Evolutionary conservation across 2,113 vertebrate species (phyloP), one percentile per base, ranked within the genome.

Genomic region (Cynocephalus volans): DNA sequence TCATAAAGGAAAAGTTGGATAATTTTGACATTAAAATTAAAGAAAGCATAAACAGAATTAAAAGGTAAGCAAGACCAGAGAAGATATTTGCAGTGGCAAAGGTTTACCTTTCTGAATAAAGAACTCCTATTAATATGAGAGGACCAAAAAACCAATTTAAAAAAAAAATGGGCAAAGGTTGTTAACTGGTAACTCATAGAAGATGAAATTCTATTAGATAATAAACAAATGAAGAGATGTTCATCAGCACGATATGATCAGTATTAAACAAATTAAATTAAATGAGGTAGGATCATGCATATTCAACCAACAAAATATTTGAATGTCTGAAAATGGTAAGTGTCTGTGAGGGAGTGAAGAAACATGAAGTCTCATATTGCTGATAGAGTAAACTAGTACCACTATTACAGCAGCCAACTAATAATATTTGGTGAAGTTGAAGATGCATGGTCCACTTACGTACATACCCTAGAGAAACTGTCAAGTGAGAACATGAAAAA

Each of bases 21-120:
- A 72, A 79, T 85, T 90, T 28, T 50, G 24, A 33, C 10, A 18
- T 72, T 65, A 90, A 95, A 48, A 95, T 36, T 50, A 75, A 62
- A 90, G 11, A 73, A 2, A 67, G 31, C 36, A 58, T 56, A 73
- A 89, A 48, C 36, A 2, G 86, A 90, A 58, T 82, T 67, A 67
- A 83, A 76, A 67, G 33, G 26, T 62, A 31, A 67, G 73, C 50
- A 80, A 86, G 31, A 80, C 23, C 31, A 96, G 45, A 89, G 77
- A 77, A 83, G 36, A 54, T 84, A 79, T 12, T 14, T 72, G 24
- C 13, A 56, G 23, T 70, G n/a, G 45, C 41, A 56, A 69, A 54
- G 18, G n/a, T 72, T 84, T 83, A 84, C n/a, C 26, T 56, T 89
- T 48, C 64, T 85, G 7, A 77, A 89, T 56, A 56, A 93, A 93